A percentile compares a stretch with the other conserved stretches of the same genome.
Evolutionary conservation across 1,140 invertebrate genomes (phyloP).

Genomic region (Oreohelix idahoensis): DNA sequence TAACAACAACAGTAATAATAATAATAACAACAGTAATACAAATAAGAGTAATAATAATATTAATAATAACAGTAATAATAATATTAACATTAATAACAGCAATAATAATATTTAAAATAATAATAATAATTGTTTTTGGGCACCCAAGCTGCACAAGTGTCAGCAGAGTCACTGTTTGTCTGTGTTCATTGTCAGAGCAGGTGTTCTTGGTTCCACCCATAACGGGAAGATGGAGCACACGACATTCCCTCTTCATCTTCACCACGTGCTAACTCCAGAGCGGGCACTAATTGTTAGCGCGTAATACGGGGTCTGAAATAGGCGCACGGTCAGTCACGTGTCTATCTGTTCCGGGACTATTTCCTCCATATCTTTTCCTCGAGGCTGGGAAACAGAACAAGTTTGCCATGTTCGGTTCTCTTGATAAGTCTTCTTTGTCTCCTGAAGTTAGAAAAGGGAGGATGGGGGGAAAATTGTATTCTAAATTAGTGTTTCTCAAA

Average conservation of each 20-base stretch:
- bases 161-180: constrained; percentile 30
- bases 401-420: background rate
- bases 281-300: constrained; percentile 6
- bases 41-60: too few relatives aligned
- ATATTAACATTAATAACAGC: too few relatives aligned
- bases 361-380: background rate
- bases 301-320: background rate
- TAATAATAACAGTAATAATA: too few relatives aligned
- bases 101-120: too few relatives aligned
- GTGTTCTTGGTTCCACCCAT: background rate
- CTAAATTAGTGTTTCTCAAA: too few relatives aligned
- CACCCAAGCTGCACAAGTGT: background rate
- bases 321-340: constrained; percentile 12
- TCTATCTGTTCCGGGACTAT: background rate
- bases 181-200: constrained; percentile 32
- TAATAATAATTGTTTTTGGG: background rate
- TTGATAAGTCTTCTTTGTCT: background rate
- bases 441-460: background rate
- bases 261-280: constrained; percentile 14
- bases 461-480: too few relatives aligned
- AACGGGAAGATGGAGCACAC: constrained; percentile 7
- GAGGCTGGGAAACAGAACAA: background rate
- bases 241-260: constrained; percentile 5
- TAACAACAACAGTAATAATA: too few relatives aligned
- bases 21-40: too few relatives aligned